Conservation (phyloP, 2,797 vertebrate species). For the Pterois miles region DNA sequence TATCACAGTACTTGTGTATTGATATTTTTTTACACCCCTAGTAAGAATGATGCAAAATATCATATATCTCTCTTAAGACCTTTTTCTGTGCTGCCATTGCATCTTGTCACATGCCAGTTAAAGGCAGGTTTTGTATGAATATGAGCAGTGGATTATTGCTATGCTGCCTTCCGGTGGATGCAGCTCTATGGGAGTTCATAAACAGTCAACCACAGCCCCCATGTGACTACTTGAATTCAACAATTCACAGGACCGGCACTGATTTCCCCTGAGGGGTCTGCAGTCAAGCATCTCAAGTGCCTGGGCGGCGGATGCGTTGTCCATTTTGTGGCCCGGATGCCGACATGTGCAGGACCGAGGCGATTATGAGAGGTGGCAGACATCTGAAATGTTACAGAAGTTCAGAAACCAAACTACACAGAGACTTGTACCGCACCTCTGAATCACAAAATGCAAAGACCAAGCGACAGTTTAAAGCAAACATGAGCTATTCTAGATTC, state of each 20-base stretch:
- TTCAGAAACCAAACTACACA: background rate
- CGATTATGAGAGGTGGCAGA: background rate
- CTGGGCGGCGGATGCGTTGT: conserved; percentile 9
- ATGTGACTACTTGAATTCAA: conserved; percentile 29
- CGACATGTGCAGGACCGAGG: background rate
- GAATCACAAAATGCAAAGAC: conserved; percentile 6
- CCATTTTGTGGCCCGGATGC: conserved; percentile 14
- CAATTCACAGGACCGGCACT: conserved; percentile 27
- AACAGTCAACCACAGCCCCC: background rate
- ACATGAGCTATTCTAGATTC: conserved; percentile 10
- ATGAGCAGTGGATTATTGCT: background rate
- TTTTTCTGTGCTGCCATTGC: background rate
- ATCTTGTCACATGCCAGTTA: background rate
- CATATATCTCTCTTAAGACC: background rate
- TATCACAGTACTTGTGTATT: no score
- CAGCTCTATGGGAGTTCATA: conserved; percentile 12
- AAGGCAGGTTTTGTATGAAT: background rate
- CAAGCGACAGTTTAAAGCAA: conserved; percentile 10
- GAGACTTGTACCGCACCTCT: background rate
- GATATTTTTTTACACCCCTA: no score
- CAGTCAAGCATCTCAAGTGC: conserved; percentile 22
- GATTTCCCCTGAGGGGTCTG: conserved; percentile 39
- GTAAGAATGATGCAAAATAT: background rate
- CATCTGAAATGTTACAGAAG: background rate
- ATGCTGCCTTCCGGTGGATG: background rate